Percentiles rank a stretch among this genome's conserved stretches.
These are phyloP conservation scores for Bradypus variegatus DNA, from an alignment of 2,797 vertebrate genomes.

Conservation along the genomic window DNA sequence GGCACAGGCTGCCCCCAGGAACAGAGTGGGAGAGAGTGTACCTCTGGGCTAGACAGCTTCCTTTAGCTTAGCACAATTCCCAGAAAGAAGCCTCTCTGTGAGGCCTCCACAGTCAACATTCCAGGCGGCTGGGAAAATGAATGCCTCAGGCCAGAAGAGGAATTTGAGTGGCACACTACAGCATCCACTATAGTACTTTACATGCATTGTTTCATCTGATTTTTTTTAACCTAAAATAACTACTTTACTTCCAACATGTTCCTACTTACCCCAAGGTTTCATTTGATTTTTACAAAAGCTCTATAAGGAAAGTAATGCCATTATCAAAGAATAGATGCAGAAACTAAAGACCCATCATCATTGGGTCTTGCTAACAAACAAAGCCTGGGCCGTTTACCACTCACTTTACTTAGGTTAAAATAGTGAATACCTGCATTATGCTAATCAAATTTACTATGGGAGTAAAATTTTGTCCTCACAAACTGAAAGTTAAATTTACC, in stretches of 20 bases:
- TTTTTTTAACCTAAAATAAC: neutral
- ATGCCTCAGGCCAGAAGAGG: neutral
- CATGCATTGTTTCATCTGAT: neutral
- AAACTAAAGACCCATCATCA: neutral
- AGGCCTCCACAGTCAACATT: neutral
- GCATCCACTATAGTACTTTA: neutral
- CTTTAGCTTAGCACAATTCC: neutral
- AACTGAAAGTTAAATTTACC: neutral
- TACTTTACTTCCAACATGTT: too few species aligned
- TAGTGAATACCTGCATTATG: neutral
- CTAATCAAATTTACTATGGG: constrained; percentile 4
- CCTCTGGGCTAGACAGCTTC: neutral
- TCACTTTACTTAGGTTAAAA: neutral
- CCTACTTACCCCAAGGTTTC: neutral
- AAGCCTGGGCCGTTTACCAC: neutral
- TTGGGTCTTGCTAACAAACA: neutral
- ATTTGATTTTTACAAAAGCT: neutral
- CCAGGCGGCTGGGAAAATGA: neutral
- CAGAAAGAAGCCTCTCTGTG: neutral
- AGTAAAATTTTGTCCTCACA: neutral
- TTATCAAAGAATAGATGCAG: neutral
- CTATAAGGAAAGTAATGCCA: neutral
- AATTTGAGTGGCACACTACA: neutral
- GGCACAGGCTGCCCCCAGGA: neutral
- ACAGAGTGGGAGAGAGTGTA: accelerated